Evolutionary conservation across 2,797 vertebrate genomes (phyloP), one percentile per base, ranked within the genome.

Genomic region (Cyprinodon diabolis): DNA sequence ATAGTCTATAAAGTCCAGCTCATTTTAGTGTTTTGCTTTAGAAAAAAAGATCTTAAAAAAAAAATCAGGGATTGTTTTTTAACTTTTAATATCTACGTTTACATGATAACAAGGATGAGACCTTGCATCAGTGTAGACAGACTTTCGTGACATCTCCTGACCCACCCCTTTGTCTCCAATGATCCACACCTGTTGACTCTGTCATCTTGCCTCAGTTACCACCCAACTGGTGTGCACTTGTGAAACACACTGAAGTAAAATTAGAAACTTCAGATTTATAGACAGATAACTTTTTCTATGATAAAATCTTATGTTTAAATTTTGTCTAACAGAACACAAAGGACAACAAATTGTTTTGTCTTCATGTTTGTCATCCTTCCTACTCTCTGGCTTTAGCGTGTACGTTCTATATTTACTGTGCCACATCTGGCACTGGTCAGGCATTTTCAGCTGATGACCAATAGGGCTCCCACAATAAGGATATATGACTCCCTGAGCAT

Each of bases 401-500:
- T 55, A 82, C 89, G 85, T 89, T 74, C 23, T 76, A 87, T 71
- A 45, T 81, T 91, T 60, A 72, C 85, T 69, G 74, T 63, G 72
- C 85, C 80, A 89, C 81, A 87, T 87, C 87, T 87, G 88, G 84
- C 77, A 84, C 76, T 78, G 82, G 77, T 85, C 84, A 86, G 86
- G 86, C 86, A 82, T 84, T 84, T 82, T 84, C 77, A 71, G 84
- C 84, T 63, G 77, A 87, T 89, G 89, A 91, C 92, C 92, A 91
- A 82, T 80, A 84, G 87, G 84, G 30, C 79, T 77, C 85, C 73
- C 73, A 76, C 92, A 93, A 92, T 87, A 69, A 92, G 91, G 87
- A 92, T 93, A 79, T 93, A 93, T 91, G 87, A 87, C 86, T 91
- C 89, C 90, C 92, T 93, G 92, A 93, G 87, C 77, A 74, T 47